A percentile compares a stretch with the other conserved stretches of the same genome.
phyloP scores from a whole-genome alignment of 2,888 invertebrate species.

The Chrysodeixis includens region DNA sequence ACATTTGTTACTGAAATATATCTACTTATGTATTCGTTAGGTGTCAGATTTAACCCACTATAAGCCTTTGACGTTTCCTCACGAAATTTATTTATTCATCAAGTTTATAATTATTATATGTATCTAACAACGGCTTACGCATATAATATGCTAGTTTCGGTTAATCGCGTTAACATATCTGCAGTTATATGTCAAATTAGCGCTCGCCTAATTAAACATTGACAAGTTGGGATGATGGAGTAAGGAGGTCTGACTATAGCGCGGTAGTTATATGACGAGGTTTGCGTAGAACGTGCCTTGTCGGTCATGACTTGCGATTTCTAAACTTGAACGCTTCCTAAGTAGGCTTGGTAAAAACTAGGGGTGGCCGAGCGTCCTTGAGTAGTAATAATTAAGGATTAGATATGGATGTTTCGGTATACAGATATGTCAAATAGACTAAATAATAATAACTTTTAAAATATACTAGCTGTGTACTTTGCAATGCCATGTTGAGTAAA shows the following conservation, averaged over 20 bases:
- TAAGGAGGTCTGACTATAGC: neutral
- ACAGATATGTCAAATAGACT: no score
- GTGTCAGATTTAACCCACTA: no score
- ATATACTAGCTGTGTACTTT: neutral
- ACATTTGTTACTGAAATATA: no score
- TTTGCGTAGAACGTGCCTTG: neutral
- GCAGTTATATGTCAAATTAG: neutral
- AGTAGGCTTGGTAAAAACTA: slow-evolving; percentile 3
- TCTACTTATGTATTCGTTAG: no score
- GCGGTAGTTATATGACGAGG: neutral
- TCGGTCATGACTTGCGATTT: slow-evolving; percentile 6
- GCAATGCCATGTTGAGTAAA: neutral
- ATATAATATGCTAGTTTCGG: no score
- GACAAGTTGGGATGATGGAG: neutral
- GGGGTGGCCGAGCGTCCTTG: neutral
- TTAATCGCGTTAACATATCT: neutral
- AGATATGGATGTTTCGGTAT: neutral
- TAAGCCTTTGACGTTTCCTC: no score
- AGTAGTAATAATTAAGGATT: neutral
- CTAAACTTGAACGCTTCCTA: slow-evolving; percentile 11
- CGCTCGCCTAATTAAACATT: slow-evolving; percentile 4
- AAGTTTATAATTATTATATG: no score
- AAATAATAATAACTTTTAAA: neutral
- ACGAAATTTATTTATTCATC: no score
- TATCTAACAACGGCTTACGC: no score